Base-by-base conservation (phyloP, 2,797 vertebrate species). In the Bradypus variegatus region DNA sequence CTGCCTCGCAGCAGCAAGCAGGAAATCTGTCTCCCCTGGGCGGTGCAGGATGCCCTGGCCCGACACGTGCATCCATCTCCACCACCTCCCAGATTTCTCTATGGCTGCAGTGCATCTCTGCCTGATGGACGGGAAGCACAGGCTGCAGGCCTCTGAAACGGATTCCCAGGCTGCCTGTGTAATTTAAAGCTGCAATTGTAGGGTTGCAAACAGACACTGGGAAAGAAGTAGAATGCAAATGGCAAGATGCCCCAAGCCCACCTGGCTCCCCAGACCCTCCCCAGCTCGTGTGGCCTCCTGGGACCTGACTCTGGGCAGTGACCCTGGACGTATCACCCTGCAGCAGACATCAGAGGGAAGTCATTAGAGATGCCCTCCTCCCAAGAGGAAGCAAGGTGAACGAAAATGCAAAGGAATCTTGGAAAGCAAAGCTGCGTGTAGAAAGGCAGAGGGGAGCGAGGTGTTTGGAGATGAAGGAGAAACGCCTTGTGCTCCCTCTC, bases 1-100 rank as follows among this genome's bases (percentile, higher is more conserved):
- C 94, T 81, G 89, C 77, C 77, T 81, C 41, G 27, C 6, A 0
- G 38, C 0, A 2, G 8, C 23, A 4, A 5, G 29, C n/a, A 1
- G 19, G 31, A 77, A 64, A 89, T 90, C 77, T 2, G 33, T 91
- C 87, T 94, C 89, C 36, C 82, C 53, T 2, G 31, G 62, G 84
- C 50, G 0, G 14, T 0, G 33, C n/a, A 8, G 36, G 70, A 60
- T 0, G 33, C 50, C 14, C 0, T 0, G 38, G 16, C 48, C 21
- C 5, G 9, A 62, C 78, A 4, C 31, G 4, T 1, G 3, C 38
- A 67, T 50, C 76, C 27, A 5, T 86, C 77, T 41, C 81, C 36
- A 41, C 53, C 41, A 3, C 78, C 89, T 78, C 69, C 67, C 27
- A 23, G 60, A 94, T 90, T 78, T 77, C 92, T 33, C 38, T 87